Conservation (phyloP, 2,113 vertebrate species). For the Pygoscelis antarcticus region DNA sequence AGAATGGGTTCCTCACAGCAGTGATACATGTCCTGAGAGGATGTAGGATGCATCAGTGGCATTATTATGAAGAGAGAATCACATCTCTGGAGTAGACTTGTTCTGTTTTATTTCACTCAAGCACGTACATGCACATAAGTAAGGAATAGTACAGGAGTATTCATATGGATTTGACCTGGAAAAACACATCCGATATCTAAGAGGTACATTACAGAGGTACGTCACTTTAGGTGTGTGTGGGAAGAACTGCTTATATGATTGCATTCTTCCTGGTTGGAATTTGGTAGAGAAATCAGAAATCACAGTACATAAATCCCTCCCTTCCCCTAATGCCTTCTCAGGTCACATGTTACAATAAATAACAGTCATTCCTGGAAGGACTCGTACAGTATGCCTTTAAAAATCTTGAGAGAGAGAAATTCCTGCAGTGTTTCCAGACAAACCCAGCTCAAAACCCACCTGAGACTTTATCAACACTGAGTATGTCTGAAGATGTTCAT, state of each 20-base stretch:
- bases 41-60: neutral
- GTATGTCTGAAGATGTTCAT: neutral
- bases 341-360: neutral
- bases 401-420: neutral
- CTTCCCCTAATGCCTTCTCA: neutral
- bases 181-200: neutral
- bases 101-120: neutral
- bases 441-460: neutral
- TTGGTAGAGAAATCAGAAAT: neutral
- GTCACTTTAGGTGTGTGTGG: neutral
- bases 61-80: neutral
- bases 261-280: neutral
- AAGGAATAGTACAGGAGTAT: neutral
- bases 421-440: neutral
- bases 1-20: neutral
- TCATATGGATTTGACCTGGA: neutral
- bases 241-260: neutral
- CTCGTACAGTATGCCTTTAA: neutral
- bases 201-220: neutral
- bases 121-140: fast-evolving
- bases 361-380: neutral
- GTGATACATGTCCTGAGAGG: neutral
- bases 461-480: neutral
- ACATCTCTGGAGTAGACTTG: neutral
- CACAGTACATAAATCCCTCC: neutral